phyloP scores from a whole-genome alignment of 1,140 invertebrate species.

The Callitettix versicolor region DNA sequence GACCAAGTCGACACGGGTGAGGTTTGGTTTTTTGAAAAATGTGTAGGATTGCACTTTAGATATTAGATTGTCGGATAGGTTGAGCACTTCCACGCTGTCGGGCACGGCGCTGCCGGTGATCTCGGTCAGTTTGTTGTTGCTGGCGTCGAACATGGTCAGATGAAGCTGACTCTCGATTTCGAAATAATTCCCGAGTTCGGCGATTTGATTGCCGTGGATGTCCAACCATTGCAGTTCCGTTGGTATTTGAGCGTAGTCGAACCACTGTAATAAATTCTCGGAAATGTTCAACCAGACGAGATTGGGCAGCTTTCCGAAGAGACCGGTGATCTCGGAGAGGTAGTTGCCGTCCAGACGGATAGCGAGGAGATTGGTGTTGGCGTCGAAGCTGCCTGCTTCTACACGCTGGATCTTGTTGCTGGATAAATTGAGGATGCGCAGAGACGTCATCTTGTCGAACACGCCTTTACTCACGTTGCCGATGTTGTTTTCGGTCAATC shows the following conservation, averaged over 20 bases:
- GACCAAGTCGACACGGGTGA: constrained; percentile 75
- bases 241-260: constrained; percentile 86
- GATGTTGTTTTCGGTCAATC: constrained; percentile 79
- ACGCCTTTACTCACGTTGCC: constrained; percentile 74
- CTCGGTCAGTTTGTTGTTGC: constrained; percentile 73
- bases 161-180: constrained; percentile 75
- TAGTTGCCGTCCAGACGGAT: constrained; percentile 81
- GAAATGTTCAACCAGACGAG: constrained; percentile 87
- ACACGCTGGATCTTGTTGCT: constrained; percentile 76
- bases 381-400: constrained; percentile 75
- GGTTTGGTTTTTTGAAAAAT: constrained; percentile 86
- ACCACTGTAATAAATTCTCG: constrained; percentile 77
- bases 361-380: constrained; percentile 71
- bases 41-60: constrained; percentile 80
- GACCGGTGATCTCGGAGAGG: constrained; percentile 68
- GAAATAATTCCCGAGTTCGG: constrained; percentile 80
- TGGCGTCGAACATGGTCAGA: constrained; percentile 74
- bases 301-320: constrained; percentile 77
- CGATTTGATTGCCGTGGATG: constrained; percentile 77
- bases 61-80: constrained; percentile 77
- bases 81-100: constrained; percentile 73
- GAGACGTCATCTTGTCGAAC: constrained; percentile 67
- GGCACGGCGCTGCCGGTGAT: constrained; percentile 70
- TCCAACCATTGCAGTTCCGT: constrained; percentile 81
- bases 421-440: constrained; percentile 81